These are phyloP conservation scores for Amphiprion clarkii DNA, from an alignment of 2,797 vertebrate genomes.

Conservation along the genomic window DNA sequence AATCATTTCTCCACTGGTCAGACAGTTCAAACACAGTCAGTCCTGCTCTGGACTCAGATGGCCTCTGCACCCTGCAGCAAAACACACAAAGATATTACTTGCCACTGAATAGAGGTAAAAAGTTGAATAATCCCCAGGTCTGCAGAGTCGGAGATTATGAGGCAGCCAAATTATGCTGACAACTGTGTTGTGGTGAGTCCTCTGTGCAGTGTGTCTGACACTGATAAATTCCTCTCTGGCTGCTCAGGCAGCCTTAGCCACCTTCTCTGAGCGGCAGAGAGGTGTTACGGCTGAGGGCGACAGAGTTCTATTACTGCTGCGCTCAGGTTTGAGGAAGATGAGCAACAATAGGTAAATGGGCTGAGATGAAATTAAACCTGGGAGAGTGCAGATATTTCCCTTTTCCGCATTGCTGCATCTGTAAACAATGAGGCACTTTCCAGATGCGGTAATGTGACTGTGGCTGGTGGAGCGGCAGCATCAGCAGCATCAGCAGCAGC, in stretches of 20 bases:
- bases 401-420: constrained; percentile 72
- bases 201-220: constrained; percentile 68
- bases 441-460: constrained; percentile 41
- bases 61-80: constrained; percentile 54
- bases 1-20: constrained; percentile 53
- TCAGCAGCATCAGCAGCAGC: constrained; percentile 34
- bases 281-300: constrained; percentile 61
- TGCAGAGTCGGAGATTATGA: constrained; percentile 76
- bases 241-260: constrained; percentile 60
- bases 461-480: constrained; percentile 47
- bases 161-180: constrained; percentile 79
- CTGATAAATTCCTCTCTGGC: constrained; percentile 77
- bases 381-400: constrained; percentile 59
- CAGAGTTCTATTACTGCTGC: constrained; percentile 53
- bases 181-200: constrained; percentile 72
- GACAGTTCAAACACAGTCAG: constrained; percentile 56
- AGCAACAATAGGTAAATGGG: constrained; percentile 68
- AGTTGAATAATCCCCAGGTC: constrained; percentile 75
- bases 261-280: constrained; percentile 54
- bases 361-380: constrained; percentile 67
- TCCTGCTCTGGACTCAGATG: constrained; percentile 45
- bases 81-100: constrained; percentile 70
- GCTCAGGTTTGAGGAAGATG: constrained; percentile 59
- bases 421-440: constrained; percentile 69
- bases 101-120: constrained; percentile 70